Base-by-base conservation (phyloP, 2,888 invertebrate genomes). In the Drosophila mettleri region DNA sequence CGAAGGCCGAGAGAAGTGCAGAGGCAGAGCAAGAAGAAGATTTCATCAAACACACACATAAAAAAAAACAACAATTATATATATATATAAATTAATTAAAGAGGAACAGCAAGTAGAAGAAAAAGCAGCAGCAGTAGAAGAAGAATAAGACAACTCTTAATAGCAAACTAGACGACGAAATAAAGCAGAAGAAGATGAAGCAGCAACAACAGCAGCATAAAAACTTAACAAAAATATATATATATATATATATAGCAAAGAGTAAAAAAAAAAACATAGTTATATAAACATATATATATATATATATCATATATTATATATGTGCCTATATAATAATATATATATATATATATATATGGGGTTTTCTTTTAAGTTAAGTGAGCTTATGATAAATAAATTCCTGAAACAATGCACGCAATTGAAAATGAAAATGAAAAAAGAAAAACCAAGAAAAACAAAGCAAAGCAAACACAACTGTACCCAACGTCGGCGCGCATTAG, bases 31-130 rank as follows among this genome's bases (percentile, higher is more conserved):
- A 57, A 70, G 78, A 83, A 64, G 89, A 85, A 66, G 85, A 85
- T 85, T 85, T 88, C 88, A 85, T 88, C 85, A 85, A 85, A 84
- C 76, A 85, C 88, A 85, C 84, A 85, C 88, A 86, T 84, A 85
- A 43, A 49, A 75, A 39, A 27, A 12, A 29, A 7, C n/a, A n/a
- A n/a, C n/a, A n/a, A n/a, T n/a, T n/a, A n/a, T n/a, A n/a, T 16
- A 33, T 8, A 64, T 33, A 33, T 33, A 48, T 46, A 59, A 41
- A 29, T 59, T 36, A 38, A 29, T 59, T 72, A 29, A 61, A 16
- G 27, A 65, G 43, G 51, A 67, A 41, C 45, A 52, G 29, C 36
- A 33, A 55, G 45, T 59, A 62, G 51, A 58, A 66, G 67, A 48
- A 31, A 31, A 34, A 27, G 27, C 4, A 12, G 16, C 12, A 49